Conservation (phyloP, 1,140 invertebrate genomes). For the Reticulitermes speratus region DNA sequence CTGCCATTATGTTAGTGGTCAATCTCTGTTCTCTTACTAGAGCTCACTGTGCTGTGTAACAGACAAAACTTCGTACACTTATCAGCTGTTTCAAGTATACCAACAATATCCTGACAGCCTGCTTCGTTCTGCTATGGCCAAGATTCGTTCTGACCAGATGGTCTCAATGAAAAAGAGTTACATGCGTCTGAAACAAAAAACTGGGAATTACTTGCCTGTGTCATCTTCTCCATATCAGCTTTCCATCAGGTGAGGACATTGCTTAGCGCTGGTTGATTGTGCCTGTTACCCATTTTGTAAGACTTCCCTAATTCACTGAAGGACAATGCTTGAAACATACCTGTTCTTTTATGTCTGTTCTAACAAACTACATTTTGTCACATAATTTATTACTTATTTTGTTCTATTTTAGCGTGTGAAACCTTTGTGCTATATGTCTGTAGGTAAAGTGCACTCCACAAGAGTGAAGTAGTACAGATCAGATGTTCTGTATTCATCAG, state of each 20-base stretch:
- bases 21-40: constrained; percentile 41
- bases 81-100: constrained; percentile 69
- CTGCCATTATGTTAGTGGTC: too few species aligned
- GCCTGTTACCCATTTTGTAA: neutral
- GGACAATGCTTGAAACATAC: too few species aligned
- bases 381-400: too few species aligned
- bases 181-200: constrained; percentile 28
- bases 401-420: too few species aligned
- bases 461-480: too few species aligned
- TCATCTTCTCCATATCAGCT: constrained; percentile 57
- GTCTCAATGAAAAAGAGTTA: constrained; percentile 46
- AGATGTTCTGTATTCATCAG: too few species aligned
- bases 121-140: constrained; percentile 56
- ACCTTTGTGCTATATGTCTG: too few species aligned
- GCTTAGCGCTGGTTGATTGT: neutral
- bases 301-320: neutral
- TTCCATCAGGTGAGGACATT: constrained; percentile 43
- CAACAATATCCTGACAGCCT: constrained; percentile 66
- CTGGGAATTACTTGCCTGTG: constrained; percentile 52
- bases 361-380: too few species aligned
- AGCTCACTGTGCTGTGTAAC: constrained; percentile 61
- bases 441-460: too few species aligned
- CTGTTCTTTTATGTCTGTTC: too few species aligned
- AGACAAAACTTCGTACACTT: constrained; percentile 60
- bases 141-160: constrained; percentile 58